phyloP scores from a whole-genome alignment of 2,888 invertebrate species.

The Himalopsyche tibetana region DNA sequence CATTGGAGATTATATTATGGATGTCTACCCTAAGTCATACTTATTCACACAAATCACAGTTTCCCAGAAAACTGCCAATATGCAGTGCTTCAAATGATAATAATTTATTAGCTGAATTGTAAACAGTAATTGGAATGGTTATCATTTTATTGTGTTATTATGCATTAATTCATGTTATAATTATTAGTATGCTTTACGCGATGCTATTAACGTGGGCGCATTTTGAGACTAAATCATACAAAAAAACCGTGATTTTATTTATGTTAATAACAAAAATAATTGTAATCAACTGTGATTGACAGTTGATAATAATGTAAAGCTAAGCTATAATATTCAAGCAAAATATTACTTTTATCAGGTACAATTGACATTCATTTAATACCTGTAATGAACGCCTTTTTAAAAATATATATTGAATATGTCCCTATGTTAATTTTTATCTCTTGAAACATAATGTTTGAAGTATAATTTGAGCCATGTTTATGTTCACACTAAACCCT shows the following conservation, averaged over 20 bases:
- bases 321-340: neutral
- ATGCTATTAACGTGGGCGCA: neutral
- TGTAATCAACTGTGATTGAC: neutral
- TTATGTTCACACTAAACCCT: no score
- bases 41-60: slow-evolving; percentile 23
- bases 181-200: neutral
- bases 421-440: no score
- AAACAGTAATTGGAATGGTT: neutral
- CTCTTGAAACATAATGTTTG: no score
- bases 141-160: neutral
- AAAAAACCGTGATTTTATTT: neutral
- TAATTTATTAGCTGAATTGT: slow-evolving; percentile 10
- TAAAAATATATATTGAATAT: no score
- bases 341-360: neutral
- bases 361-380: neutral
- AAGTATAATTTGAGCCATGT: no score
- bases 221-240: neutral
- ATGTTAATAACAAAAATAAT: neutral
- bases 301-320: neutral
- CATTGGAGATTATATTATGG: neutral
- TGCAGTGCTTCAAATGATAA: slow-evolving; percentile 30
- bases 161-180: neutral
- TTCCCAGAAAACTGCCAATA: slow-evolving; percentile 23
- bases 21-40: neutral
- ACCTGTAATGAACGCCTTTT: no score